phyloP scores from a whole-genome alignment of 2,113 vertebrate genomes.

The Anser brachyrhynchus region DNA sequence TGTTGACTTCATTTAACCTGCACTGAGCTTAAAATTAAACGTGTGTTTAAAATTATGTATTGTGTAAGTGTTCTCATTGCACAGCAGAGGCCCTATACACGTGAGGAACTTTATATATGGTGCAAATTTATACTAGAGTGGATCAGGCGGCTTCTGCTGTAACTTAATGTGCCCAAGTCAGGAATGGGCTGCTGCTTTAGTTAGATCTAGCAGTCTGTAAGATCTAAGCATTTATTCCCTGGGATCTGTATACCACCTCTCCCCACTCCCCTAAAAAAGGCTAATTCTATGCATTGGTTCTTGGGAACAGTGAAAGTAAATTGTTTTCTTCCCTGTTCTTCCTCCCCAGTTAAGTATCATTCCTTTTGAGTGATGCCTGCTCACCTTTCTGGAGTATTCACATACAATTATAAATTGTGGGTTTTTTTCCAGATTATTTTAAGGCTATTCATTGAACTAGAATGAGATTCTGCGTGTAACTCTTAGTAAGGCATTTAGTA shows the following conservation, averaged over 20 bases:
- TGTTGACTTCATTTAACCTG: background rate
- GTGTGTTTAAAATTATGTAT: background rate
- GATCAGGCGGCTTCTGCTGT: background rate
- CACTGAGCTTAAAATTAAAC: background rate
- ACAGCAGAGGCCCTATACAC: background rate
- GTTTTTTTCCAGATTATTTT: background rate
- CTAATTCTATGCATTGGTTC: background rate
- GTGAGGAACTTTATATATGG: fast-evolving
- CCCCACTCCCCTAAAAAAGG: no score
- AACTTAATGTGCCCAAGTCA: background rate
- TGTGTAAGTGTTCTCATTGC: background rate
- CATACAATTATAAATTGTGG: background rate
- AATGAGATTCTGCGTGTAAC: background rate
- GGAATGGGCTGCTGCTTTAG: background rate
- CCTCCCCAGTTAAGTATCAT: background rate
- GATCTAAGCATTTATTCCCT: background rate
- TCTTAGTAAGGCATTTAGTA: background rate
- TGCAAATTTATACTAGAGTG: background rate
- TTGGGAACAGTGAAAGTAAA: background rate
- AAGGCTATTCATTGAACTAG: no score
- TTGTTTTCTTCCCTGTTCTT: background rate
- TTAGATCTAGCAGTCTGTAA: background rate
- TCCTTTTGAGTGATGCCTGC: background rate
- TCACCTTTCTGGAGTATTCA: background rate
- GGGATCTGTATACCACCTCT: no score